phyloP scores from a whole-genome alignment of 64 coral and sea anemone genomes.

The Anthopleura sola region DNA sequence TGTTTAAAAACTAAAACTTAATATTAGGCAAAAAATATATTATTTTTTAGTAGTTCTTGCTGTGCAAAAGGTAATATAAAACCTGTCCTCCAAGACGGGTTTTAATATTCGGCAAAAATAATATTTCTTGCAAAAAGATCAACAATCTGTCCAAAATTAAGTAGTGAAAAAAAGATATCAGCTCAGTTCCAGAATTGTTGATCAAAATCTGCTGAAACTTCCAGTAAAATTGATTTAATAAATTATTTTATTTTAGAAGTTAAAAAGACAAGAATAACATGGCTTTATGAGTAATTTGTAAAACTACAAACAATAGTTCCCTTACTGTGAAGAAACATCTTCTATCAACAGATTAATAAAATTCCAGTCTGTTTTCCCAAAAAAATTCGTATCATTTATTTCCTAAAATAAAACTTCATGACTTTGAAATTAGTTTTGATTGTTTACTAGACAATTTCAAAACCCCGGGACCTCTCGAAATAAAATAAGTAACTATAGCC shows the following conservation, averaged over 20 bases:
- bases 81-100: too few relatives aligned
- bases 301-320: neutral
- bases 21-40: too few relatives aligned
- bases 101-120: too few relatives aligned
- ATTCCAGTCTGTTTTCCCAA: neutral
- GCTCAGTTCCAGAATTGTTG: too few relatives aligned
- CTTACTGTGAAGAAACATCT: neutral
- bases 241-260: neutral
- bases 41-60: too few relatives aligned
- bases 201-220: too few relatives aligned
- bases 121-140: too few relatives aligned
- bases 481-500: neutral
- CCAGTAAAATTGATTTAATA: too few relatives aligned
- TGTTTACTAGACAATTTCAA: neutral
- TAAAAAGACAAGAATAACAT: neutral
- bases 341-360: neutral
- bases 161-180: too few relatives aligned
- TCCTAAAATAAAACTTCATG: neutral
- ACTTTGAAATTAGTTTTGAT: neutral
- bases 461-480: neutral
- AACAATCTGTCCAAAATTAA: too few relatives aligned
- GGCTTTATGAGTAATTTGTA: neutral
- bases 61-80: too few relatives aligned
- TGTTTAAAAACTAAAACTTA: too few relatives aligned
- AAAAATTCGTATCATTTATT: neutral